Evolutionary conservation across 2,797 vertebrate species (phyloP).

Genomic region (Gastrophryne carolinensis): DNA sequence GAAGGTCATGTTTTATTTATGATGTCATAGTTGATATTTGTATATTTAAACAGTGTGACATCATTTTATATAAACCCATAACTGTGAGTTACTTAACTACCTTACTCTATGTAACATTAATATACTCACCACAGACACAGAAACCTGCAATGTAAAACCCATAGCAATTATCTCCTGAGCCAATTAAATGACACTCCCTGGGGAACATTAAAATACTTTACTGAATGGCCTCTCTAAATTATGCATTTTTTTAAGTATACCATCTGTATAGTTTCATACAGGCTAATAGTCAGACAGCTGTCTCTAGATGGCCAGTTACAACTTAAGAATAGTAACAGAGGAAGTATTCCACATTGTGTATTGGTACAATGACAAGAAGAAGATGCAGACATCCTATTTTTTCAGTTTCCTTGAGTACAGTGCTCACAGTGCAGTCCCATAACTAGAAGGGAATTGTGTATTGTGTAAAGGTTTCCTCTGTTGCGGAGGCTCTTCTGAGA

Average conservation of each 20-base stretch:
- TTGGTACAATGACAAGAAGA: constrained; percentile 26
- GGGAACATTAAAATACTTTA: constrained; percentile 68
- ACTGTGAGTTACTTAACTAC: neutral
- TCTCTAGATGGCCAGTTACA: constrained; percentile 41
- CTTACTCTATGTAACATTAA: constrained; percentile 15
- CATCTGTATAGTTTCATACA: constrained; percentile 68
- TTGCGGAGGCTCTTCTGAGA: neutral
- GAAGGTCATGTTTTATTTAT: neutral
- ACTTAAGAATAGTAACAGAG: constrained; percentile 54
- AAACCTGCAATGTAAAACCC: constrained; percentile 13
- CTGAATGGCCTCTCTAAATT: constrained; percentile 77
- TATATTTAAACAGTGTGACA: constrained; percentile 16
- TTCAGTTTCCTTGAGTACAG: constrained; percentile 40
- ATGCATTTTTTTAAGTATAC: constrained; percentile 71
- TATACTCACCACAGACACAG: constrained; percentile 19
- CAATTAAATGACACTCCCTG: constrained; percentile 56
- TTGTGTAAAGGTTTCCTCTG: constrained; percentile 22
- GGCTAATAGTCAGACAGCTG: constrained; percentile 43
- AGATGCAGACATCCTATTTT: neutral
- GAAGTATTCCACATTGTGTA: constrained; percentile 51
- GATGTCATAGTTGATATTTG: constrained; percentile 3
- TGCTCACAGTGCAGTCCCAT: constrained; percentile 21
- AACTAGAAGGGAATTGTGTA: neutral
- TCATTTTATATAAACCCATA: neutral
- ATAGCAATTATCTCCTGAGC: constrained; percentile 60